phyloP scores from a whole-genome alignment of 1,140 invertebrate species.

The Drosophila mayri region DNA sequence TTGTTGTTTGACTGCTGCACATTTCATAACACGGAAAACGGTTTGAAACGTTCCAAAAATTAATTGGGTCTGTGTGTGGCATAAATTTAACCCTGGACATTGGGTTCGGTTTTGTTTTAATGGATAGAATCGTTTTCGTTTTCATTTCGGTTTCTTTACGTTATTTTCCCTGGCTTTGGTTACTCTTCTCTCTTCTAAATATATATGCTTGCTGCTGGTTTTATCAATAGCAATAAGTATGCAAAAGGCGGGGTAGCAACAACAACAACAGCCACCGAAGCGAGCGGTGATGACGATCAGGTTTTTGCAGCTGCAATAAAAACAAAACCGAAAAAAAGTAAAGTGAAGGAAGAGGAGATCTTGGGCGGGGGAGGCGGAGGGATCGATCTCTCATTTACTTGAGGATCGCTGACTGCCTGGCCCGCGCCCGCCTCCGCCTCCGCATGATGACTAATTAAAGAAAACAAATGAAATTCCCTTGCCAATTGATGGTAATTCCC shows the following conservation, averaged over 20 bases:
- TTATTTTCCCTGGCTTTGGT: constrained; percentile 6
- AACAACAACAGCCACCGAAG: constrained; percentile 11
- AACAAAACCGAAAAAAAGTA: background rate
- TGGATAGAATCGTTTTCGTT: background rate
- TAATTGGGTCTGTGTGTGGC: constrained; percentile 37
- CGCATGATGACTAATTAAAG: constrained; percentile 37
- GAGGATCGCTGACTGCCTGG: constrained; percentile 17
- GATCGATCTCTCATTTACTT: constrained; percentile 7
- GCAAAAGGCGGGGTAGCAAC: constrained; percentile 66
- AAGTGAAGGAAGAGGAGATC: constrained; percentile 19
- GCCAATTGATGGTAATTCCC: constrained; percentile 20
- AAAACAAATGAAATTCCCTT: constrained; percentile 7
- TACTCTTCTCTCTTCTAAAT: constrained; percentile 4
- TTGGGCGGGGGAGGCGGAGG: background rate
- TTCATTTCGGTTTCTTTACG: constrained; percentile 12
- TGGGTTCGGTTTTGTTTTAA: background rate
- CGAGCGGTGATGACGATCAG: constrained; percentile 68
- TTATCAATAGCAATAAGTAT: constrained; percentile 52
- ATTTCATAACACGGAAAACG: constrained; percentile 57
- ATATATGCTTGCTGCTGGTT: constrained; percentile 33
- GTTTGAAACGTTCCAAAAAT: constrained; percentile 28
- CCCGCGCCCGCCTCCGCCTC: constrained; percentile 10
- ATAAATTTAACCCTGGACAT: background rate
- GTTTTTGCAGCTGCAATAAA: constrained; percentile 69
- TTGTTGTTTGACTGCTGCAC: constrained; percentile 48